Conservation (phyloP, 2,797 vertebrate species). For the Babyrousa celebensis region DNA sequence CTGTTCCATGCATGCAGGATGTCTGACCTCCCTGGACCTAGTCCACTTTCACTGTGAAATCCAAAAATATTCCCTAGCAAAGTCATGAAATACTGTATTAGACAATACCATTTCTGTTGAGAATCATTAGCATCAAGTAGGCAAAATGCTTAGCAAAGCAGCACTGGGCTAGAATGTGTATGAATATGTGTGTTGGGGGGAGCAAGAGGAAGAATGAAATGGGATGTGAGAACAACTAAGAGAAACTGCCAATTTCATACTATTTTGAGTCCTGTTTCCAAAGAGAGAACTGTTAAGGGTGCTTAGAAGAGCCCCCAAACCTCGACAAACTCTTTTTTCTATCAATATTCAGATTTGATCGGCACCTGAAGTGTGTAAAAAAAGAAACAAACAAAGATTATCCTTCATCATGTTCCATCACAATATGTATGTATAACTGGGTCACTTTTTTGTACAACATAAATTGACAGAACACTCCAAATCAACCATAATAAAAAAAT, state of each 20-base stretch:
- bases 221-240: neutral
- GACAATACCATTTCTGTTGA: neutral
- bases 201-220: neutral
- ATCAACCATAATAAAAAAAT: too few relatives aligned
- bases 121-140: neutral
- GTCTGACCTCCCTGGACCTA: neutral
- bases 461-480: too few relatives aligned
- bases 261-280: conserved; percentile 40
- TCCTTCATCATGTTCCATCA: too few relatives aligned
- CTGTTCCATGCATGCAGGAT: neutral
- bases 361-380: neutral
- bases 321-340: conserved; percentile 2
- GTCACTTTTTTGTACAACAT: too few relatives aligned
- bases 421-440: too few relatives aligned
- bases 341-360: conserved; percentile 47
- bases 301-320: neutral
- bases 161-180: neutral
- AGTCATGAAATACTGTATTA: neutral
- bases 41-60: neutral
- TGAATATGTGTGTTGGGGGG: neutral
- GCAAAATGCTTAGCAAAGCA: neutral
- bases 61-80: neutral
- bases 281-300: neutral
- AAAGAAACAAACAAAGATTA: neutral
- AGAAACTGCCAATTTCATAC: neutral